These are phyloP conservation scores for Zygaena filipendulae DNA, from an alignment of 2,888 invertebrate genomes.

Conservation along the genomic window DNA sequence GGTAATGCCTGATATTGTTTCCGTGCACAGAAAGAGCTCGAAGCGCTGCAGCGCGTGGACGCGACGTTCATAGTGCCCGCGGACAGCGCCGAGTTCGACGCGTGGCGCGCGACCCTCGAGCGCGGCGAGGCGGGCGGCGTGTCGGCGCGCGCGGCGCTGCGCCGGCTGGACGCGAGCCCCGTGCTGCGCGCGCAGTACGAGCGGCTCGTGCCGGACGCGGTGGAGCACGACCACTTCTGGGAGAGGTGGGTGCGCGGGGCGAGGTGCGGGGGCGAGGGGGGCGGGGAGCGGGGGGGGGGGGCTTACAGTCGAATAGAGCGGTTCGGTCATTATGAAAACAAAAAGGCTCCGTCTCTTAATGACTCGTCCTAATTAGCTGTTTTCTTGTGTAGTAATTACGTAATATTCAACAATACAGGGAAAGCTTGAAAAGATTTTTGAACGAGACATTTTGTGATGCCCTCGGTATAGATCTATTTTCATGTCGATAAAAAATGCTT, in stretches of 20 bases:
- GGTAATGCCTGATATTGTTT: background rate
- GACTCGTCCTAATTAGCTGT: too few species aligned
- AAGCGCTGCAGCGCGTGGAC: slow-evolving; percentile 77
- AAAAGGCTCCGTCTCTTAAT: too few species aligned
- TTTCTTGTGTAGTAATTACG: too few species aligned
- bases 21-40: slow-evolving; percentile 70
- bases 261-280: too few species aligned
- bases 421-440: too few species aligned
- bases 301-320: too few species aligned
- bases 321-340: too few species aligned
- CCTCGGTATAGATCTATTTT: too few species aligned
- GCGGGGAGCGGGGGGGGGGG: too few species aligned
- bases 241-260: slow-evolving; percentile 62
- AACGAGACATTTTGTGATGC: too few species aligned
- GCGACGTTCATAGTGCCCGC: slow-evolving; percentile 80
- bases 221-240: slow-evolving; percentile 83
- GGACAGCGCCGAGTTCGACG: slow-evolving; percentile 54
- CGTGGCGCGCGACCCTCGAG: slow-evolving; percentile 49
- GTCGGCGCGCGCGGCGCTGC: slow-evolving; percentile 24
- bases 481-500: too few species aligned
- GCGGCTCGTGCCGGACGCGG: slow-evolving; percentile 76
- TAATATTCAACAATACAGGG: too few species aligned
- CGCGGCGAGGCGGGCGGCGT: slow-evolving; percentile 25
- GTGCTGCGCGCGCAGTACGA: slow-evolving; percentile 70
- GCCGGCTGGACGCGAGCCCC: slow-evolving; percentile 38